These are phyloP conservation scores for Cyclura pinguis DNA, from an alignment of 2,797 vertebrate species.

Conservation along the genomic window DNA sequence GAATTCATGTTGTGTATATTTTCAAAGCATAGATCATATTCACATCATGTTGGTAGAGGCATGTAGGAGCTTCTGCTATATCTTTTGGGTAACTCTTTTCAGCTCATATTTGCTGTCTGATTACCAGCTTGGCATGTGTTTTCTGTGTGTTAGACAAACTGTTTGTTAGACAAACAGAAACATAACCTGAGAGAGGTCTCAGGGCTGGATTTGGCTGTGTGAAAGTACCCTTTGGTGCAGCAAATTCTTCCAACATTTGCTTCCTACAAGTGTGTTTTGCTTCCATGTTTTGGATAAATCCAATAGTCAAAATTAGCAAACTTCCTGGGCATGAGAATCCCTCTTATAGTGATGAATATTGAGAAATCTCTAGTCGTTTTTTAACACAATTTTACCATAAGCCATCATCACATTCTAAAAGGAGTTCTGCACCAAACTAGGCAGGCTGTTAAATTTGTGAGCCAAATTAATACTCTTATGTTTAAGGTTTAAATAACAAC, in stretches of 20 bases:
- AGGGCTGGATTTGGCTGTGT: not conserved
- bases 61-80: not conserved
- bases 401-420: not conserved
- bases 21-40: not conserved
- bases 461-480: not conserved
- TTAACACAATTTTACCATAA: not conserved
- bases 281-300: not conserved
- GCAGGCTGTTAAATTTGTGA: not conserved
- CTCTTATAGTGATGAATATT: not conserved
- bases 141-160: too few relatives aligned
- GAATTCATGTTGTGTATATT: constrained; percentile 1
- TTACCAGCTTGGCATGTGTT: not conserved
- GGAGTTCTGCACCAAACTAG: not conserved
- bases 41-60: not conserved
- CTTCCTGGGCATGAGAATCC: not conserved
- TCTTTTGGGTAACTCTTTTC: not conserved
- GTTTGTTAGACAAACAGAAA: not conserved
- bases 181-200: not conserved
- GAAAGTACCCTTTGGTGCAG: not conserved
- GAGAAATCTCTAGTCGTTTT: not conserved
- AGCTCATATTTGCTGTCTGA: not conserved
- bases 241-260: not conserved
- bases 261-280: not conserved
- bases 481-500: not conserved
- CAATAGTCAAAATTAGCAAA: not conserved